phyloP scores from a whole-genome alignment of 2,888 invertebrate species.

The Phorcus lineatus region DNA sequence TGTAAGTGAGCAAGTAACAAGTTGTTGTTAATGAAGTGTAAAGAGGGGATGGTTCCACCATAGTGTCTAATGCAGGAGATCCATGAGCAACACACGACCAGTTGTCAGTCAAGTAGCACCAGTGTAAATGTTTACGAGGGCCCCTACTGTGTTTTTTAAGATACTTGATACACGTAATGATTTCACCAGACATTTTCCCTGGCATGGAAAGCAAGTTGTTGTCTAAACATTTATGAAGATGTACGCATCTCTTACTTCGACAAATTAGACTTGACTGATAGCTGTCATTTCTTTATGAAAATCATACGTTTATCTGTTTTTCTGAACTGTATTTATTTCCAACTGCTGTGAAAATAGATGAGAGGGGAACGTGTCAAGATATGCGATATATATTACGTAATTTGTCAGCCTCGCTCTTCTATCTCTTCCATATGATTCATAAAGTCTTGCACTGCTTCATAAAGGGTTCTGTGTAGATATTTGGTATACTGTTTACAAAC shows the following conservation, averaged over 20 bases:
- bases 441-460: too few relatives aligned
- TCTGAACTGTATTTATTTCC: background rate
- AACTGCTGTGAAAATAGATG: too few relatives aligned
- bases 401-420: too few relatives aligned
- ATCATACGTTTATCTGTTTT: background rate
- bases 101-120: constrained; percentile 19
- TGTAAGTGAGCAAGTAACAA: background rate
- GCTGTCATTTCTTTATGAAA: background rate
- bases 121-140: constrained; percentile 13
- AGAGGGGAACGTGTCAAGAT: too few relatives aligned
- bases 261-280: background rate
- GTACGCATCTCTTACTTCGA: background rate
- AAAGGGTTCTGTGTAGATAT: too few relatives aligned
- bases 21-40: background rate
- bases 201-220: background rate
- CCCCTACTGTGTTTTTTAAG: background rate
- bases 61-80: background rate
- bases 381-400: too few relatives aligned
- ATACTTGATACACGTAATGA: constrained; percentile 17
- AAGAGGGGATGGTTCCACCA: background rate
- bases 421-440: too few relatives aligned
- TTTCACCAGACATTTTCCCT: constrained; percentile 17
- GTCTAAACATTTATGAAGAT: constrained; percentile 5
- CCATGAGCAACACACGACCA: background rate
- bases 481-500: too few relatives aligned